These are phyloP conservation scores for Rhodophaea formosa DNA, from an alignment of 2,888 invertebrate genomes.

Conservation along the genomic window DNA sequence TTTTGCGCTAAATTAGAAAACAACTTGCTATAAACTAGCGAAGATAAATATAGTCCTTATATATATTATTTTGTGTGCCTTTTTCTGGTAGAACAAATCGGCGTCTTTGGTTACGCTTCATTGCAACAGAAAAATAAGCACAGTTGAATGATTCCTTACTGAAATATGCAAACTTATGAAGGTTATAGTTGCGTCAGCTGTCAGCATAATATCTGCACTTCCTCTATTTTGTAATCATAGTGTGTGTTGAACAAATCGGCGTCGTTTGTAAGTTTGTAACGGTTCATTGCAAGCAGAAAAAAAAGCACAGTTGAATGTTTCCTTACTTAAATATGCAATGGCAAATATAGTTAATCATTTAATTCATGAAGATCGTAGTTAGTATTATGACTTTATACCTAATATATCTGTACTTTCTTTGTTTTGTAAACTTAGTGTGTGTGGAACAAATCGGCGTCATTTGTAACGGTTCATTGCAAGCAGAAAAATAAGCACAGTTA, in stretches of 20 bases:
- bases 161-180: no score
- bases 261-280: not conserved
- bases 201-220: no score
- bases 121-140: not conserved
- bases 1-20: not conserved
- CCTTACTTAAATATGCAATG: no score
- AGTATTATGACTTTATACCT: no score
- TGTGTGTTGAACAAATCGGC: not conserved
- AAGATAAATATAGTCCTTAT: no score
- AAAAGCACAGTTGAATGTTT: no score
- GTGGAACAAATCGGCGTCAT: constrained; percentile 1
- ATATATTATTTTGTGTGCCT: no score
- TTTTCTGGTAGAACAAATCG: not conserved
- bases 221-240: no score
- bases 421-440: not conserved
- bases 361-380: no score
- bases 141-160: not conserved
- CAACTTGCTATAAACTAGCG: not conserved
- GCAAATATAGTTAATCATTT: no score
- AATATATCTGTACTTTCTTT: not conserved
- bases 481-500: not conserved
- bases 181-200: no score
- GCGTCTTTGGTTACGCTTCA: not conserved
- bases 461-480: not conserved
- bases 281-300: no score